Conservation (phyloP, 2,888 invertebrate genomes). For the Sarcophaga subvicina region DNA sequence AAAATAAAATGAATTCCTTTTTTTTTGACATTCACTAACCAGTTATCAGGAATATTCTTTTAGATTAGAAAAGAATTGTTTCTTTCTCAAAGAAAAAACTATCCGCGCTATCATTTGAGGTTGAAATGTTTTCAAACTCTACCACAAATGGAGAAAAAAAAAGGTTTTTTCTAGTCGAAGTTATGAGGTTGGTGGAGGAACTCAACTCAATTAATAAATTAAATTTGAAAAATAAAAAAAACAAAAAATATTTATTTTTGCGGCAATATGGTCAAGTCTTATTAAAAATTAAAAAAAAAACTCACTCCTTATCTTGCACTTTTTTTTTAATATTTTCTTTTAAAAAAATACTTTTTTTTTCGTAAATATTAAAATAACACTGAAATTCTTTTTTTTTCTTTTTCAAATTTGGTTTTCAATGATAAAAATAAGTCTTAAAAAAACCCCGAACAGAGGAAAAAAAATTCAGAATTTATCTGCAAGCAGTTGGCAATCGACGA, state of each 20-base stretch:
- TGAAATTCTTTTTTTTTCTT: not conserved
- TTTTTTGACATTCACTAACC: too few species aligned
- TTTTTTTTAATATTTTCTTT: not conserved
- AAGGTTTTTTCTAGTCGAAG: too few species aligned
- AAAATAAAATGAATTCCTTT: too few species aligned
- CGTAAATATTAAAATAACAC: not conserved
- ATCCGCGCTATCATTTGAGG: too few species aligned
- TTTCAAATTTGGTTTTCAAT: not conserved
- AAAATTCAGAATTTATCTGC: not conserved
- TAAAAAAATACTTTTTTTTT: not conserved
- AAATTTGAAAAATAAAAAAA: slow-evolving; percentile 15
- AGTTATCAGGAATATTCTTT: too few species aligned
- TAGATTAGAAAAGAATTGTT: too few species aligned
- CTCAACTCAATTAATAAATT: not conserved
- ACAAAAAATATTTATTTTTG: slow-evolving; percentile 7
- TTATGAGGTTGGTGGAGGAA: slow-evolving; percentile 2
- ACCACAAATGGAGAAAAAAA: too few species aligned
- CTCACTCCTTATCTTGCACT: slow-evolving; percentile 33
- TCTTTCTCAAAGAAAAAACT: too few species aligned
- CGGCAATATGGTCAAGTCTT: slow-evolving; percentile 25
- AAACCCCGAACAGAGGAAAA: not conserved
- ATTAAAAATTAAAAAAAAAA: too few species aligned
- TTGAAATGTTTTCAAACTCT: too few species aligned
- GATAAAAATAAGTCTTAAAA: not conserved
- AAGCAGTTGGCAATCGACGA: not conserved